Percentiles rank a stretch among this genome's conserved stretches.
phyloP scores from a whole-genome alignment of 2,113 vertebrate species.

The Menidia beryllina region DNA sequence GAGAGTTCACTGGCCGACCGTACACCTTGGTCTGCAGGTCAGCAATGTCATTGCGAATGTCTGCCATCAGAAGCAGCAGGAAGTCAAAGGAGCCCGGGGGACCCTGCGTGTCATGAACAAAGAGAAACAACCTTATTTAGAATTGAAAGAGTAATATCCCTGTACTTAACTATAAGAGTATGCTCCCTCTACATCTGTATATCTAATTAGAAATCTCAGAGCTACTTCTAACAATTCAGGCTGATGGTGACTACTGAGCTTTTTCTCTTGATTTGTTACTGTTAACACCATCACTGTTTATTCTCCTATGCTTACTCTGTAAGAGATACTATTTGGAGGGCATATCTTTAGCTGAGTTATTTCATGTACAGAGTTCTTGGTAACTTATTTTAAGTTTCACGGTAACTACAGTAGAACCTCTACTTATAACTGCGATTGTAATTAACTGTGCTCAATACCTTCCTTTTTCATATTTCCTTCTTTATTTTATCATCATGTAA shows the following conservation, averaged over 20 bases:
- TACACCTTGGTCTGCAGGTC: slow-evolving; percentile 93
- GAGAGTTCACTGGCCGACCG: slow-evolving; percentile 83
- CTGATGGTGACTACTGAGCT: slow-evolving; percentile 9
- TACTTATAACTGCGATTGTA: too few species aligned
- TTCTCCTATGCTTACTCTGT: neutral
- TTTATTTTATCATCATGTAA: too few species aligned
- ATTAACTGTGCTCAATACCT: too few species aligned
- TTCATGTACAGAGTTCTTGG: neutral
- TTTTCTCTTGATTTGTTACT: slow-evolving; percentile 27
- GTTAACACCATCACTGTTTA: slow-evolving; percentile 31
- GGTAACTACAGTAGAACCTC: too few species aligned
- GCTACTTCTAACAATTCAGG: slow-evolving; percentile 5
- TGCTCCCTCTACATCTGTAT: neutral
- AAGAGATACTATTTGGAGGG: slow-evolving; percentile 8
- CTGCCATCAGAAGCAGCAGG: slow-evolving; percentile 94
- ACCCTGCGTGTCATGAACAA: slow-evolving; percentile 81
- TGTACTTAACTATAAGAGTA: neutral
- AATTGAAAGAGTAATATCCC: neutral
- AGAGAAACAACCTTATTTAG: neutral
- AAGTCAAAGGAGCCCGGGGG: slow-evolving; percentile 97
- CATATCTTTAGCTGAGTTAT: slow-evolving; percentile 18
- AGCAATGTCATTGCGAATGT: slow-evolving; percentile 94
- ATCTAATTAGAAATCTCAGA: neutral
- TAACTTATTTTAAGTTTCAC: slow-evolving; percentile 5
- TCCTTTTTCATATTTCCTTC: too few species aligned